phyloP scores from a whole-genome alignment of 2,797 vertebrate genomes.

The Tinamus major region DNA sequence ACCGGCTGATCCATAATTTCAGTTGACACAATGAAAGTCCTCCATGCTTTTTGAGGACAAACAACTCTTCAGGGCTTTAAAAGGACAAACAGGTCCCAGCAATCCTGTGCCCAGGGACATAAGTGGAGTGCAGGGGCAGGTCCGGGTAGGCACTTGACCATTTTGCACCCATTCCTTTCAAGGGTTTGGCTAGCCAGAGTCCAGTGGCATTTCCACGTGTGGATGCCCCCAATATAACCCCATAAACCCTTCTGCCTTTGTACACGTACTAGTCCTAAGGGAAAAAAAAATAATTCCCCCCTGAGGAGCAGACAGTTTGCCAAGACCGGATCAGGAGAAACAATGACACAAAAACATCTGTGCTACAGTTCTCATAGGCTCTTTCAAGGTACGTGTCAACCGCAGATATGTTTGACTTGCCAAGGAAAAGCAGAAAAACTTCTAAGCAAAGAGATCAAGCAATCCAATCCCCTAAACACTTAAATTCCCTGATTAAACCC shows the following conservation, averaged over 20 bases:
- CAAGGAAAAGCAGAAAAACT: conserved; percentile 3
- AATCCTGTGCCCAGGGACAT: too few relatives aligned
- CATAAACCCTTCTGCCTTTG: too few relatives aligned
- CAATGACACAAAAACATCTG: background rate
- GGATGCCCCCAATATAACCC: too few relatives aligned
- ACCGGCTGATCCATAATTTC: too few relatives aligned
- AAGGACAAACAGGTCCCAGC: too few relatives aligned
- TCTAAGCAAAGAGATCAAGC: conserved; percentile 29
- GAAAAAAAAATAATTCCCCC: background rate
- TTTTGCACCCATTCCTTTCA: too few relatives aligned
- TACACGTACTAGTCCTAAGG: background rate
- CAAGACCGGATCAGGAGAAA: background rate
- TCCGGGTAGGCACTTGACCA: too few relatives aligned
- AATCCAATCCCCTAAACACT: background rate
- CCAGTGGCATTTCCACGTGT: too few relatives aligned
- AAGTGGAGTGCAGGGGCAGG: too few relatives aligned
- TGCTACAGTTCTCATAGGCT: background rate
- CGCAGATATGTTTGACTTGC: background rate
- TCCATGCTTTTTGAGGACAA: too few relatives aligned
- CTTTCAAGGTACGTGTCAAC: background rate
- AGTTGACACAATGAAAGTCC: too few relatives aligned
- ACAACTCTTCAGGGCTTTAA: too few relatives aligned
- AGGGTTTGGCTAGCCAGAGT: background rate
- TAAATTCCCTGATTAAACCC: conserved; percentile 26
- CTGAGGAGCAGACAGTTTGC: background rate